Evolutionary conservation across 2,797 vertebrate species (phyloP).

Genomic region (Gallinago solitaria): DNA sequence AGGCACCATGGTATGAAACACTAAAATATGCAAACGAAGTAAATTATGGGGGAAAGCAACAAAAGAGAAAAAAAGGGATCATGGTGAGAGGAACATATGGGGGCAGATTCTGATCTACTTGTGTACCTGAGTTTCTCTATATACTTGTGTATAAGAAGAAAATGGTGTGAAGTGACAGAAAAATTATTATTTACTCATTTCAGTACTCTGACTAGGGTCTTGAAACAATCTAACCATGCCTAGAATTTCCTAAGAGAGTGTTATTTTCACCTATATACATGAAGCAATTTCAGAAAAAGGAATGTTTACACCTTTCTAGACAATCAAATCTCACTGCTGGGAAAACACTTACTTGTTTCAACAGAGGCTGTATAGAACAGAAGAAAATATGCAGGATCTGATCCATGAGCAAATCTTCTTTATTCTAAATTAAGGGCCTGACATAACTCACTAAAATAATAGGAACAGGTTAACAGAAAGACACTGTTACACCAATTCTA

Average conservation of each 20-base stretch:
- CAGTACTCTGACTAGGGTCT: background rate
- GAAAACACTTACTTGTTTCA: conserved; percentile 5
- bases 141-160: background rate
- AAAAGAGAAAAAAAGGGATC: conserved; percentile 21
- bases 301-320: conserved; percentile 42
- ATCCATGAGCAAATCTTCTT: background rate
- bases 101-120: conserved; percentile 2
- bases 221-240: conserved; percentile 37
- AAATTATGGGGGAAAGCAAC: conserved; percentile 63
- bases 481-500: background rate
- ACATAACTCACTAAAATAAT: conserved; percentile 15
- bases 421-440: conserved; percentile 1
- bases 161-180: background rate
- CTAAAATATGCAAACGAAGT: conserved; percentile 67
- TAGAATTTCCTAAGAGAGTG: conserved; percentile 18
- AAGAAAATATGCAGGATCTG: background rate
- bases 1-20: conserved; percentile 61
- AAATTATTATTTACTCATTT: conserved; percentile 41
- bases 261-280: conserved; percentile 46
- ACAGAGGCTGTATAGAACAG: background rate
- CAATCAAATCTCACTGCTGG: conserved; percentile 31
- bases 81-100: background rate
- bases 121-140: background rate
- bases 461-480: background rate
- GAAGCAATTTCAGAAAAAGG: conserved; percentile 26